These are phyloP conservation scores for Moxostoma hubbsi DNA, from an alignment of 2,797 vertebrate genomes.

Conservation along the genomic window DNA sequence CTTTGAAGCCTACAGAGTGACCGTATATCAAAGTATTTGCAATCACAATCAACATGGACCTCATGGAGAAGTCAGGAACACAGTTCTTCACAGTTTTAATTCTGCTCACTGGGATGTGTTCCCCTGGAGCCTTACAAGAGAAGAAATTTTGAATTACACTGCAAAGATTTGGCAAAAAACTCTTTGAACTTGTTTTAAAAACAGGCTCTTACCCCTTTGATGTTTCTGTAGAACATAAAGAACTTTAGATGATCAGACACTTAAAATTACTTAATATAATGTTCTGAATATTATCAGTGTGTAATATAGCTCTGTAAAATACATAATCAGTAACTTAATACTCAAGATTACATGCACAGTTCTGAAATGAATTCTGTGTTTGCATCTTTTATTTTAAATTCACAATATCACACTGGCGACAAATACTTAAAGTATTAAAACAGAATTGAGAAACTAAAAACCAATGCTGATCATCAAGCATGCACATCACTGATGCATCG, in stretches of 20 bases:
- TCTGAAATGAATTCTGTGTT: background rate
- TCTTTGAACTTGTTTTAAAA: constrained; percentile 9
- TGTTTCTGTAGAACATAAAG: background rate
- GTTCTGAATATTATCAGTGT: background rate
- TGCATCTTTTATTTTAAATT: background rate
- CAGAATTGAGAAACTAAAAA: background rate
- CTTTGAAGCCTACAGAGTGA: background rate
- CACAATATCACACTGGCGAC: background rate
- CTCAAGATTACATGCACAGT: background rate
- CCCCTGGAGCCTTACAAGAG: constrained; percentile 7
- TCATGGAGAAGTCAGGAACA: constrained; percentile 7
- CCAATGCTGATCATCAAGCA: background rate
- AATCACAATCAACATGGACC: constrained; percentile 15
- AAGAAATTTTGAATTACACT: background rate
- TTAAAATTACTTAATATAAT: background rate
- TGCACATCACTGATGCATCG: background rate
- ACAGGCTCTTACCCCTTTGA: background rate
- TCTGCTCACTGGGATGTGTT: constrained; percentile 8
- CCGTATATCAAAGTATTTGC: constrained; percentile 9
- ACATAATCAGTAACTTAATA: background rate
- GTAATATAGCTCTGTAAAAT: background rate
- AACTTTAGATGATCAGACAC: background rate
- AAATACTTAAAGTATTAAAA: background rate
- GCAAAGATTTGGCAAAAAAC: background rate
- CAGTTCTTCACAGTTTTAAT: constrained; percentile 5